These are phyloP conservation scores for Clinocottus analis DNA, from an alignment of 2,113 vertebrate species.

Conservation along the genomic window DNA sequence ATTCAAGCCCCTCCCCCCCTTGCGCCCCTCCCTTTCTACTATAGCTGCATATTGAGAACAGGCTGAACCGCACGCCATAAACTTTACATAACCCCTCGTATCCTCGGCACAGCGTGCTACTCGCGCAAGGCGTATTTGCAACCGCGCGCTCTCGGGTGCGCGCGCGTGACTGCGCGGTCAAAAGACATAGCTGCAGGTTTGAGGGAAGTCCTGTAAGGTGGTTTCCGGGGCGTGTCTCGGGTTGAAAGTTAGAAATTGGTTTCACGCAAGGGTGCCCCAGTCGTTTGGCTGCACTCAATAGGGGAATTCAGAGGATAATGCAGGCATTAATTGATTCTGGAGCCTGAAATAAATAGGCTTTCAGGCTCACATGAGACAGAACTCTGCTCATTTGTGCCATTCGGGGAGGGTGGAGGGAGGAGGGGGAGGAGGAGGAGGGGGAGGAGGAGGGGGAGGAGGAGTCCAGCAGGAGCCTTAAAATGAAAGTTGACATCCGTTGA, in stretches of 20 bases:
- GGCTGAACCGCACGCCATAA: slow-evolving; percentile 19
- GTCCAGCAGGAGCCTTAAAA: slow-evolving; percentile 56
- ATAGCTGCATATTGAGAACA: slow-evolving; percentile 27
- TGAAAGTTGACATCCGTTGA: slow-evolving; percentile 67
- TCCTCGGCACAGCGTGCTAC: slow-evolving; percentile 3
- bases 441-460: not conserved
- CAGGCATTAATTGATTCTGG: slow-evolving; percentile 84
- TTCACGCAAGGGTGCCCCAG: slow-evolving; percentile 81
- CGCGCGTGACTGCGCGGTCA: slow-evolving; percentile 15
- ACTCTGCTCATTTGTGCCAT: slow-evolving; percentile 59
- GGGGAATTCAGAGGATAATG: slow-evolving; percentile 83
- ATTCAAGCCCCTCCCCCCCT: too few relatives aligned
- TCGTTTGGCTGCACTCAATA: slow-evolving; percentile 78
- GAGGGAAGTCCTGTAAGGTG: slow-evolving; percentile 66
- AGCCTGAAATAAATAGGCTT: slow-evolving; percentile 81
- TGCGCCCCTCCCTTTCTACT: slow-evolving; percentile 30
- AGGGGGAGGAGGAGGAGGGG: not conserved
- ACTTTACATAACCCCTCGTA: slow-evolving; percentile 23
- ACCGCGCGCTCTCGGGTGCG: not conserved
- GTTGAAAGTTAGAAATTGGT: slow-evolving; percentile 81
- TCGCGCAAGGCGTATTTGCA: not conserved
- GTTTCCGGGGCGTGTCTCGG: slow-evolving; percentile 58
- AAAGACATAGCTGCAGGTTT: slow-evolving; percentile 54
- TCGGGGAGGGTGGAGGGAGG: slow-evolving; percentile 15
- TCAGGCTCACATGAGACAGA: slow-evolving; percentile 64